These are phyloP conservation scores for Ia io DNA, from an alignment of 2,113 vertebrate genomes.

Conservation along the genomic window DNA sequence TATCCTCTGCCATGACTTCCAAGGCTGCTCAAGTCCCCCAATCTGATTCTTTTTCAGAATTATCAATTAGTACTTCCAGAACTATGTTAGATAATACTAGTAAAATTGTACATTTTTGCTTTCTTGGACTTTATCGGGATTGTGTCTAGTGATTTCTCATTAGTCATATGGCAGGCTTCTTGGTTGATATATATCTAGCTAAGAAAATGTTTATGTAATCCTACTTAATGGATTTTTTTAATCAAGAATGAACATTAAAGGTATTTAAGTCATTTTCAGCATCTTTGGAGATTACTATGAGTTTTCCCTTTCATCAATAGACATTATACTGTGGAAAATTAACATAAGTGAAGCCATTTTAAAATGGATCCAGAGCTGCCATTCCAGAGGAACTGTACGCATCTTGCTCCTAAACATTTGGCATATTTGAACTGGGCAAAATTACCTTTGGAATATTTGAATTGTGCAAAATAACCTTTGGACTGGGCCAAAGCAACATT, in stretches of 20 bases:
- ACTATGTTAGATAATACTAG: not conserved
- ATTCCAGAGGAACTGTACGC: not conserved
- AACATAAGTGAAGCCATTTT: not conserved
- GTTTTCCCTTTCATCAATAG: not conserved
- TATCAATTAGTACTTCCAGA: not conserved
- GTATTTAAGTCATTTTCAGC: not conserved
- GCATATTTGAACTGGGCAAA: not conserved
- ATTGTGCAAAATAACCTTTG: not conserved
- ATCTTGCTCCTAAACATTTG: not conserved
- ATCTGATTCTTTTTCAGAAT: conserved; percentile 1
- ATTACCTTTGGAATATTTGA: not conserved
- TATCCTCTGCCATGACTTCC: not conserved
- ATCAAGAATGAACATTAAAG: not conserved
- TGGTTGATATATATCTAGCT: not conserved
- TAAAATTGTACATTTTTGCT: not conserved
- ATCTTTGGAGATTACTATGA: conserved; percentile 4
- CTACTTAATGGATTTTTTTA: conserved; percentile 15
- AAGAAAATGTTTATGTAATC: not conserved
- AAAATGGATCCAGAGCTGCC: not conserved
- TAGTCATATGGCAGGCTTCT: not conserved
- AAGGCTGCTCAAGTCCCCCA: not conserved
- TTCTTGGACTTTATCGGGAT: not conserved
- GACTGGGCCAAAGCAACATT: not conserved
- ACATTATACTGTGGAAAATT: not conserved
- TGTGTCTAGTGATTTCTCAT: not conserved